Conservation (phyloP, 2,888 invertebrate species). For the Leptothorax acervorum region DNA sequence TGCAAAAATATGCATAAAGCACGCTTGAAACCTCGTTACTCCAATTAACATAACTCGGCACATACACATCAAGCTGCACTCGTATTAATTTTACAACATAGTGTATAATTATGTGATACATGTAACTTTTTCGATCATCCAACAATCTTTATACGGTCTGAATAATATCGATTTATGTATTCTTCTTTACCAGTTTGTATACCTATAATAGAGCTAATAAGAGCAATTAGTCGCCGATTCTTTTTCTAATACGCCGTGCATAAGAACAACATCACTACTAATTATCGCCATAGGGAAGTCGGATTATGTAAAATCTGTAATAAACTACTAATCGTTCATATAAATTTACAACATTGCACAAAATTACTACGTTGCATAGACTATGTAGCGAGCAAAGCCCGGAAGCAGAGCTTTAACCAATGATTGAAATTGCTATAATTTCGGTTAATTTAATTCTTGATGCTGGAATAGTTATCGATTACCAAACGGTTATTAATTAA, state of each 20-base stretch:
- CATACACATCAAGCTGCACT: constrained; percentile 48
- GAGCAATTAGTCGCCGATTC: not conserved
- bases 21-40: constrained; percentile 14
- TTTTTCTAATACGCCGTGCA: not conserved
- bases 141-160: not conserved
- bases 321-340: not conserved
- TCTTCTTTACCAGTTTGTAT: constrained; percentile 7
- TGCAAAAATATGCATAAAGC: constrained; percentile 7
- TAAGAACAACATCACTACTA: not conserved
- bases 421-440: constrained; percentile 24
- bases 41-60: constrained; percentile 30
- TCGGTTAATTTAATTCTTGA: constrained; percentile 26
- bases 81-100: not conserved
- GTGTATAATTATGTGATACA: not conserved
- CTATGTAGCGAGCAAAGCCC: not conserved
- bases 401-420: not conserved
- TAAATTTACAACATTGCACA: constrained; percentile 22
- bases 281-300: not conserved
- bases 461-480: constrained; percentile 7
- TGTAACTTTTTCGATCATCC: constrained; percentile 37
- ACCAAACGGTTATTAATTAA: not conserved
- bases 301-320: constrained; percentile 22
- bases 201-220: constrained; percentile 3
- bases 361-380: not conserved
- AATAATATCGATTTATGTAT: not conserved